phyloP scores from a whole-genome alignment of 2,797 vertebrate species.

The Cetoscarus ocellatus region DNA sequence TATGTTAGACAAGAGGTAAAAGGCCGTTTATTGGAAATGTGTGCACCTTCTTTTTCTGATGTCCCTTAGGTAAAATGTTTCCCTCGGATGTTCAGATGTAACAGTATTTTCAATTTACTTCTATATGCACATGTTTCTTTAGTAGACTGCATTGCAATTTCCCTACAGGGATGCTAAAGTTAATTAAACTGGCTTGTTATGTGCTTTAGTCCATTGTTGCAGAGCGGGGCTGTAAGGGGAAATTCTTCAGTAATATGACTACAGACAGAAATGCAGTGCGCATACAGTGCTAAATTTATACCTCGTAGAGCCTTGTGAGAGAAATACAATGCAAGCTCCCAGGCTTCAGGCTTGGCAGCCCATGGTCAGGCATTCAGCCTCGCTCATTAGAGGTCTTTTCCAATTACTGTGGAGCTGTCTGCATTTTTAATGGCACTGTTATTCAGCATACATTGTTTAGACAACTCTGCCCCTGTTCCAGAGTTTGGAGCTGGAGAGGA shows the following conservation, averaged over 20 bases:
- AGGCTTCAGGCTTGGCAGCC: conserved; percentile 24
- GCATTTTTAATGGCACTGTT: conserved; percentile 51
- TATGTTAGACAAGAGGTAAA: neutral
- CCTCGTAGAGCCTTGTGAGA: conserved; percentile 9
- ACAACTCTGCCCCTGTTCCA: conserved; percentile 19
- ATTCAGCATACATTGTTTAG: conserved; percentile 46
- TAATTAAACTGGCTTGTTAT: conserved; percentile 9
- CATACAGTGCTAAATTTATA: conserved; percentile 8
- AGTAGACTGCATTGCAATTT: neutral
- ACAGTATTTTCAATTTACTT: neutral
- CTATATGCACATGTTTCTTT: neutral
- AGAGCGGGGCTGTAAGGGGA: neutral
- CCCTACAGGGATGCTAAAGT: neutral
- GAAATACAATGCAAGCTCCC: conserved; percentile 23
- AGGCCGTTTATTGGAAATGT: neutral
- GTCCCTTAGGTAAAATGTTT: neutral
- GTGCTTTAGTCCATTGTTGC: neutral
- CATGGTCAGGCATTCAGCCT: conserved; percentile 42
- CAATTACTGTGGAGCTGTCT: conserved; percentile 45
- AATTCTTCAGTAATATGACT: conserved; percentile 8
- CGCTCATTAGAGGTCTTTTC: conserved; percentile 56
- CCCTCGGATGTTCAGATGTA: neutral
- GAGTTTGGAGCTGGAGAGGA: conserved; percentile 41
- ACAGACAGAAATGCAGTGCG: conserved; percentile 22
- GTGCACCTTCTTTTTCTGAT: neutral